Conservation (phyloP, 2,113 vertebrate species). For the Chamaetylas fuelleborni region DNA sequence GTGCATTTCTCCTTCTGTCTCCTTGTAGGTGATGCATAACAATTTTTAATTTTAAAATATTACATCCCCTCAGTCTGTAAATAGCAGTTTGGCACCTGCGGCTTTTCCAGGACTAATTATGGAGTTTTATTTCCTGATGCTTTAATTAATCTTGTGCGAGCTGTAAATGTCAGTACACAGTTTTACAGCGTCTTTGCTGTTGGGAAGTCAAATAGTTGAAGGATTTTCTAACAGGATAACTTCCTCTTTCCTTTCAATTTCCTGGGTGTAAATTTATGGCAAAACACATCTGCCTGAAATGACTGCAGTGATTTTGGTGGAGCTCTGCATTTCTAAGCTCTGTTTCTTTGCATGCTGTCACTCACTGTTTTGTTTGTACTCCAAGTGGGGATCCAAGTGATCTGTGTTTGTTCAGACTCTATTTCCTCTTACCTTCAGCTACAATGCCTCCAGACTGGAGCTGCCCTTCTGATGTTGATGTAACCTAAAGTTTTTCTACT, state of each 20-base stretch:
- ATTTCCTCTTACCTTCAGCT: background rate
- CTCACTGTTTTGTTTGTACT: background rate
- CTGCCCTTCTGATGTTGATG: background rate
- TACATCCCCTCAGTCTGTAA: background rate
- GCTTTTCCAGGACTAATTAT: slow-evolving; percentile 22
- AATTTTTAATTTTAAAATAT: slow-evolving; percentile 12
- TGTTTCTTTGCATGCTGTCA: background rate
- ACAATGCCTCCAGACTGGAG: background rate
- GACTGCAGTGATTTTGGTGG: background rate
- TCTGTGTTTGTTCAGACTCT: background rate
- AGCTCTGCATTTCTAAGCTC: background rate
- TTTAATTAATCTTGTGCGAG: slow-evolving; percentile 23
- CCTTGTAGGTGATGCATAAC: background rate
- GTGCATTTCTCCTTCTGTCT: background rate
- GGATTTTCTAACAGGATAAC: background rate
- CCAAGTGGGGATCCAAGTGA: background rate
- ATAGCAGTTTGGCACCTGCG: slow-evolving; percentile 10
- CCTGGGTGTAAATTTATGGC: background rate
- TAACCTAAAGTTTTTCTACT: background rate
- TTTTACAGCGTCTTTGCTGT: background rate
- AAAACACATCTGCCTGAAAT: background rate
- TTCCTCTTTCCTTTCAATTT: background rate
- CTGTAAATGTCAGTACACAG: slow-evolving; percentile 13
- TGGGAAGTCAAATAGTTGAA: background rate
- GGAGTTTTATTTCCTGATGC: slow-evolving; percentile 23